phyloP scores from a whole-genome alignment of 2,113 vertebrate species.

The Toxotes chatareus region DNA sequence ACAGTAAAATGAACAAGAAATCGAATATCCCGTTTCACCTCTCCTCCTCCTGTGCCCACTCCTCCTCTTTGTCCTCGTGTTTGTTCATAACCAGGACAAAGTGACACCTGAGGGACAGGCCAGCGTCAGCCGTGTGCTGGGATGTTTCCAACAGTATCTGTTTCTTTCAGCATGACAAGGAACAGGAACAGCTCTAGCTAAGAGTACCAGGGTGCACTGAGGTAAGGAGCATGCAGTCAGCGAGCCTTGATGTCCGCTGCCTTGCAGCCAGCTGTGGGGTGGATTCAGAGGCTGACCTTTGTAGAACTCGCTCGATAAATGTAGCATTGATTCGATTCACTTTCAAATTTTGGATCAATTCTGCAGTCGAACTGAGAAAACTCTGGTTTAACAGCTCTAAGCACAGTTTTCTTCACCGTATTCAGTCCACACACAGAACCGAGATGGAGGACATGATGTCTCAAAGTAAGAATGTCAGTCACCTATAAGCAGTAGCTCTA shows the following conservation, averaged over 20 bases:
- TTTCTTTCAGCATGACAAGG: neutral
- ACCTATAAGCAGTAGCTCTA: neutral
- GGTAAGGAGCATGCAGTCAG: neutral
- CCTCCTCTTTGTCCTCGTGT: neutral
- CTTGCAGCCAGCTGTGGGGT: too few relatives aligned
- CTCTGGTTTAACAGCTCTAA: neutral
- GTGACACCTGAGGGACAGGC: neutral
- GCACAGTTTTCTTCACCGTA: too few relatives aligned
- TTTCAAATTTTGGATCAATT: neutral
- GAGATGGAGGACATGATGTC: neutral
- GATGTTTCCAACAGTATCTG: neutral
- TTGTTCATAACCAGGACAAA: neutral
- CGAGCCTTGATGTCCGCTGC: too few relatives aligned
- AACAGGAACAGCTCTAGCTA: neutral
- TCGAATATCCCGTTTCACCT: neutral
- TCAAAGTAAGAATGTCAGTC: neutral
- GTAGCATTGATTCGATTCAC: too few relatives aligned
- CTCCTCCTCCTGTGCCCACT: neutral
- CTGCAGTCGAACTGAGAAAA: neutral
- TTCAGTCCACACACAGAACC: neutral
- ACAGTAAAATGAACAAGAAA: neutral
- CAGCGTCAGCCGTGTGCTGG: neutral
- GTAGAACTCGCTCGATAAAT: too few relatives aligned
- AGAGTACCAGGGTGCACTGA: neutral
- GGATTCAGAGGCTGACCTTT: too few relatives aligned